Evolutionary conservation across 1,140 invertebrate species (phyloP).

Genomic region (Mya arenaria): DNA sequence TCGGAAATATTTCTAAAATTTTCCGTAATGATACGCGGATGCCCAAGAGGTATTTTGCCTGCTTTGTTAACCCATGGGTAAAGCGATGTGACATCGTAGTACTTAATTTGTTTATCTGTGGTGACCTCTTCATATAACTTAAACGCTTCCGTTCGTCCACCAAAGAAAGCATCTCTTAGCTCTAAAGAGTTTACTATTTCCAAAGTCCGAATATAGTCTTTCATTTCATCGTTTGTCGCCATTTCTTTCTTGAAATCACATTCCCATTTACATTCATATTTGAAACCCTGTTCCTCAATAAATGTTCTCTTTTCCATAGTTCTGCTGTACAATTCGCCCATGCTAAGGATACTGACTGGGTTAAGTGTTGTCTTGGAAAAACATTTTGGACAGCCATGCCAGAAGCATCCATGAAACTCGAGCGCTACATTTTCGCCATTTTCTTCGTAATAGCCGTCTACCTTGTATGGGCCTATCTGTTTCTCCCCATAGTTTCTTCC

Average conservation of each 20-base stretch:
- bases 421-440: conserved; percentile 9
- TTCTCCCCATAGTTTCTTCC: conserved; percentile 8
- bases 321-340: conserved; percentile 39
- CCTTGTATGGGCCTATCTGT: conserved; percentile 11
- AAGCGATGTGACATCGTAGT: conserved; percentile 10
- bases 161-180: conserved; percentile 33
- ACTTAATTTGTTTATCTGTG: not conserved
- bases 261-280: conserved; percentile 1
- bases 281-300: not conserved
- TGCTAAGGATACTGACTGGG: not conserved
- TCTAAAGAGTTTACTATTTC: conserved; percentile 6
- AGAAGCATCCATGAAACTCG: conserved; percentile 60
- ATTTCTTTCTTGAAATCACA: conserved; percentile 25
- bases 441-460: conserved; percentile 32
- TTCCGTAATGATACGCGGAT: not conserved
- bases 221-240: not conserved
- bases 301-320: conserved; percentile 2
- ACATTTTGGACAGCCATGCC: conserved; percentile 60
- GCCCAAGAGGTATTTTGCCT: not conserved
- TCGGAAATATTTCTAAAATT: not conserved
- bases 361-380: not conserved
- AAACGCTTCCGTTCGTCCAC: not conserved
- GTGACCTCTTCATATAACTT: not conserved
- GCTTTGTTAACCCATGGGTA: conserved; percentile 1
- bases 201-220: conserved; percentile 14